Conservation (phyloP, 2,113 vertebrate species). For the Numida meleagris region DNA sequence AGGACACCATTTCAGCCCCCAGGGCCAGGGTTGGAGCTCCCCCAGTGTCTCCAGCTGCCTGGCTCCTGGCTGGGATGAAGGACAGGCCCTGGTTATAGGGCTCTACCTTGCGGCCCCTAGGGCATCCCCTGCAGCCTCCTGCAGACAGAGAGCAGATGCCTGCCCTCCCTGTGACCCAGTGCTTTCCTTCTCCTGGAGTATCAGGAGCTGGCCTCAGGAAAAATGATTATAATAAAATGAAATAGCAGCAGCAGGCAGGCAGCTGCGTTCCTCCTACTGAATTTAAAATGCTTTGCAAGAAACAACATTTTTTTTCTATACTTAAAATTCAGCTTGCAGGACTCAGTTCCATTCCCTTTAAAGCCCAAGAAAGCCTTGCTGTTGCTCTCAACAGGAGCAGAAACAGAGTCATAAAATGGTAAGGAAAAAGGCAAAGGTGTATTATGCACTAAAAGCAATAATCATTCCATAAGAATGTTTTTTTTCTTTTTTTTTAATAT, state of each 20-base stretch:
- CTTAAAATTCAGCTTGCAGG: neutral
- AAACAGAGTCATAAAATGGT: neutral
- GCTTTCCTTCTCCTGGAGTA: neutral
- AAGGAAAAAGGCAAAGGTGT: neutral
- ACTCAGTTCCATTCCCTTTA: neutral
- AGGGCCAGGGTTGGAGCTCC: neutral
- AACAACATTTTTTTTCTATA: neutral
- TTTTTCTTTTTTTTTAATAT: neutral
- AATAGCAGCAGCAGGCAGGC: neutral
- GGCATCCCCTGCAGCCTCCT: rapidly evolving
- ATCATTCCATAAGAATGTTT: neutral
- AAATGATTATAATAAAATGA: neutral
- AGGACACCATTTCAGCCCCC: neutral
- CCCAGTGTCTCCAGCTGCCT: neutral
- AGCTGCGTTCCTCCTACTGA: neutral
- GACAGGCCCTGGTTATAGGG: neutral
- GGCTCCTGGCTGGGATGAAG: neutral
- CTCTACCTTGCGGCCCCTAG: neutral
- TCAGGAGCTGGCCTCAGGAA: neutral
- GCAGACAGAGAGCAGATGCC: neutral
- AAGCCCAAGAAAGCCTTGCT: neutral
- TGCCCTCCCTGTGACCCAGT: rapidly evolving
- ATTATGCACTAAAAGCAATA: neutral
- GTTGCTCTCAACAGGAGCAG: neutral
- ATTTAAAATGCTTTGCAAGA: neutral